These are phyloP conservation scores for Carcharodon carcharias DNA, from an alignment of 2,797 vertebrate genomes.

Conservation along the genomic window DNA sequence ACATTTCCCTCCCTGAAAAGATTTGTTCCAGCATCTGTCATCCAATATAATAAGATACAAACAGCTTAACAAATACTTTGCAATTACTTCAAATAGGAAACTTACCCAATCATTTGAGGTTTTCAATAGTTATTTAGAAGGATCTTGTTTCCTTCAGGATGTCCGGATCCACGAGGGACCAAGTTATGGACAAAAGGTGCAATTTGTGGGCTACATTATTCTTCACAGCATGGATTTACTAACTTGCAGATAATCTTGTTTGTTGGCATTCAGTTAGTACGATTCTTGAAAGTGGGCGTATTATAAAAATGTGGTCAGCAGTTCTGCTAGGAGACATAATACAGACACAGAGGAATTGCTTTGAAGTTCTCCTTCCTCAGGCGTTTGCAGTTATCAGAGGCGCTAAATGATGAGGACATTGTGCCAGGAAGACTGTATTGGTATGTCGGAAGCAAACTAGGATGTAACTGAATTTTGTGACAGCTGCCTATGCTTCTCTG, in stretches of 20 bases:
- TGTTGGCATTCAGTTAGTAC: constrained; percentile 16
- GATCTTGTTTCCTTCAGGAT: not conserved
- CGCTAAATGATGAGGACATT: constrained; percentile 47
- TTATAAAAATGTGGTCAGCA: constrained; percentile 41
- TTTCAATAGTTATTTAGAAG: not conserved
- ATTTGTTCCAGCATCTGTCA: not conserved
- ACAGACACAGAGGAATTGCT: constrained; percentile 46
- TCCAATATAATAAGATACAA: not conserved
- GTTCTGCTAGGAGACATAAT: constrained; percentile 49
- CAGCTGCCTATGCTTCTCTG: constrained; percentile 45
- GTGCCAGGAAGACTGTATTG: constrained; percentile 43
- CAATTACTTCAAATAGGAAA: not conserved
- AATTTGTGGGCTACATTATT: constrained; percentile 31
- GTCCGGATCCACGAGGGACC: not conserved
- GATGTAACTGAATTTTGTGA: constrained; percentile 47
- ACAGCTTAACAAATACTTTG: not conserved
- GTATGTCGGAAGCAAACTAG: constrained; percentile 45
- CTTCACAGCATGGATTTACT: constrained; percentile 21
- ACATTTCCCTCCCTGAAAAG: not conserved
- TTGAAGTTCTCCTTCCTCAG: constrained; percentile 46
- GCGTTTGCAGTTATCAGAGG: constrained; percentile 42
- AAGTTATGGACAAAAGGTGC: constrained; percentile 29
- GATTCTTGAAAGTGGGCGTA: constrained; percentile 26
- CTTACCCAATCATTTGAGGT: not conserved
- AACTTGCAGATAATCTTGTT: constrained; percentile 26